Percentiles rank a stretch among this genome's conserved stretches.
These are phyloP conservation scores for Gymnoscopelus microlampas DNA, from an alignment of 2,797 vertebrate species.

Conservation along the genomic window DNA sequence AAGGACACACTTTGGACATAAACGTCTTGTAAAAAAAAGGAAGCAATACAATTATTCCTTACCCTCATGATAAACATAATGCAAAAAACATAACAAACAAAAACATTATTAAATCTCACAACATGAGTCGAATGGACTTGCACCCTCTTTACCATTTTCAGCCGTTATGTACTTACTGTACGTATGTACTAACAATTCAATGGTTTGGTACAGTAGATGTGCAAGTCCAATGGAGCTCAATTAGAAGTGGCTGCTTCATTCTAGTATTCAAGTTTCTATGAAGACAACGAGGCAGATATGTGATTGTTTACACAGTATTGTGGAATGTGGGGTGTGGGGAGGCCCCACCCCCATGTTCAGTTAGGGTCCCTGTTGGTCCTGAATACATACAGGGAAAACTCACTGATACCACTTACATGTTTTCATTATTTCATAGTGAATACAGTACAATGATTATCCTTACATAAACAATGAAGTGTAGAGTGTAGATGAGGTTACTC, in stretches of 20 bases:
- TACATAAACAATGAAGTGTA: slow-evolving; percentile 1
- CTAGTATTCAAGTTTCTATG: not conserved
- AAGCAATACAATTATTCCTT: slow-evolving; percentile 2
- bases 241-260: not conserved
- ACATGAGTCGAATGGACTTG: slow-evolving; percentile 25
- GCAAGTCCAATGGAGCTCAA: not conserved
- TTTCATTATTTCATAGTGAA: slow-evolving; percentile 29
- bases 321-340: slow-evolving; percentile 43
- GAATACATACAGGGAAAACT: slow-evolving; percentile 50
- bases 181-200: not conserved
- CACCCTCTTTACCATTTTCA: slow-evolving; percentile 23
- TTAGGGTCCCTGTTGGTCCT: slow-evolving; percentile 45
- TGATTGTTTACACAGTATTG: slow-evolving; percentile 21
- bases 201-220: slow-evolving; percentile 5
- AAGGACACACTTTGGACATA: slow-evolving; percentile 28
- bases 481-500: slow-evolving; percentile 45
- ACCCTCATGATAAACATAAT: slow-evolving; percentile 19
- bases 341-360: slow-evolving; percentile 46
- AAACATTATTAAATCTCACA: slow-evolving; percentile 40
- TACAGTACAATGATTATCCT: slow-evolving; percentile 63
- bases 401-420: slow-evolving; percentile 63
- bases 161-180: not conserved
- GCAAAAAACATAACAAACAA: not conserved
- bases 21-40: not conserved
- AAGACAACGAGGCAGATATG: slow-evolving; percentile 13